Evolutionary conservation across 23 tunicate species (phyloP), one percentile per base, ranked within the genome.

Genomic region (Ascidia mentula): DNA sequence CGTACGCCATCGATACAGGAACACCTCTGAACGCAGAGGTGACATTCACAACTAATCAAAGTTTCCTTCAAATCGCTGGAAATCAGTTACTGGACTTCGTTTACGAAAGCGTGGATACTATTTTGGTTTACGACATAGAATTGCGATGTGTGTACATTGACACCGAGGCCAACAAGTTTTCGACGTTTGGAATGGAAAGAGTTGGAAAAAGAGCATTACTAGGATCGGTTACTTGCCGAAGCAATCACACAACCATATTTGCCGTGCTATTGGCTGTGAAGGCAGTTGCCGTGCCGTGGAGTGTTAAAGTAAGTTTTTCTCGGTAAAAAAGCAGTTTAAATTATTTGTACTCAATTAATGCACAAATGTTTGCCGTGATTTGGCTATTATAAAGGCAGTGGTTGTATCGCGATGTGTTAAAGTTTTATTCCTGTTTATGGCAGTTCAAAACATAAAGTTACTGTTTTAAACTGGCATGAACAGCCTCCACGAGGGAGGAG

Each of bases 161-260:
- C 13, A 9, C 65, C 28, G 24, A 6, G 24, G 65, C 22, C 22
- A 26, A 53, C 4, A 53, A 28, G 13, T 53, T 53, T 53, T 53
- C 65, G 65, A 5, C 65, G 1, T 53, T 5, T 28, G 65, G 65
- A 53, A 28, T 53, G 4, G 13, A 53, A 9, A 26, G 65, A 28
- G 65, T 53, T 26, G 65, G 2, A 26, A 53, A 28, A 3, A 28
- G 24, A 9, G 13, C 13, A 53, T 20, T 28, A 26, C 65, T 53
- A 3, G 65, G 65, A 5, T 53, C 65, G 13, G 65, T 53, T 5
- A 53, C 65, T 6, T 53, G 65, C 13, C 65, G 65, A 53, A 53
- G 65, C 65, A 53, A 53, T 28, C 65, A 53, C 24, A 53, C 65
- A 26, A 20, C 65, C 65, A 53, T 53, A 53, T 53, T 53, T 53